A percentile compares a stretch with the other conserved stretches of the same genome.
Conservation (phyloP, 2,797 vertebrate species). For the Protonibea diacanthus region DNA sequence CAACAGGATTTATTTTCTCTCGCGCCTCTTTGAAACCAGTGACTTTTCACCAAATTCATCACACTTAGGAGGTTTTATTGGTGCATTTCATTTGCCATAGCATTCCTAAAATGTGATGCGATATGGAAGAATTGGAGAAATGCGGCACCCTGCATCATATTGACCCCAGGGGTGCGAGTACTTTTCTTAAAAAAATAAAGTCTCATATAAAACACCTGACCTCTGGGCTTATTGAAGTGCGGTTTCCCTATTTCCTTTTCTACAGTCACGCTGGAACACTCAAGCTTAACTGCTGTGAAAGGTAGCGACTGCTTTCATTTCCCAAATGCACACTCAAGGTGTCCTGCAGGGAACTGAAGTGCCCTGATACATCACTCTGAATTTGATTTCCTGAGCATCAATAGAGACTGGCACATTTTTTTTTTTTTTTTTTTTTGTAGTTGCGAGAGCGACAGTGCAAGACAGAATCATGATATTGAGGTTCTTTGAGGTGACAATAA, state of each 20-base stretch:
- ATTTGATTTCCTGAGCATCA: slow-evolving; percentile 14
- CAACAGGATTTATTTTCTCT: not conserved
- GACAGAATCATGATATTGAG: too few species aligned
- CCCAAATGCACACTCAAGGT: slow-evolving; percentile 10
- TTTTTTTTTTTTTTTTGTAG: not conserved
- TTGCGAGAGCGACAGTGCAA: not conserved
- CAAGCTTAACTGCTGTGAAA: not conserved
- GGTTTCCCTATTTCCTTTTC: not conserved
- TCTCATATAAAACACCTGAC: slow-evolving; percentile 20
- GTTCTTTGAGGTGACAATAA: not conserved
- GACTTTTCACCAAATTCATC: not conserved
- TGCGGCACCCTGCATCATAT: slow-evolving; percentile 16
- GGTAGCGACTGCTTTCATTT: slow-evolving; percentile 5
- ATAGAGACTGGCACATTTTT: not conserved
- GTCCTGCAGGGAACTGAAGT: not conserved
- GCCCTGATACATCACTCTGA: slow-evolving; percentile 1
- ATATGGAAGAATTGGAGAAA: slow-evolving; percentile 43
- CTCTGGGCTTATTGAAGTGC: not conserved
- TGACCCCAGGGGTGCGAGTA: slow-evolving; percentile 13
- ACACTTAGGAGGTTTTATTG: not conserved
- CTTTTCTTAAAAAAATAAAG: not conserved
- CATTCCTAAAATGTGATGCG: slow-evolving; percentile 25
- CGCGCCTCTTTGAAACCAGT: not conserved
- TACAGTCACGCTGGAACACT: slow-evolving; percentile 4
- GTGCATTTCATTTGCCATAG: not conserved